Percentiles rank a stretch among this genome's conserved stretches.
These are phyloP conservation scores for Sebastes schlegelii DNA, from an alignment of 2,113 vertebrate species.

Conservation along the genomic window DNA sequence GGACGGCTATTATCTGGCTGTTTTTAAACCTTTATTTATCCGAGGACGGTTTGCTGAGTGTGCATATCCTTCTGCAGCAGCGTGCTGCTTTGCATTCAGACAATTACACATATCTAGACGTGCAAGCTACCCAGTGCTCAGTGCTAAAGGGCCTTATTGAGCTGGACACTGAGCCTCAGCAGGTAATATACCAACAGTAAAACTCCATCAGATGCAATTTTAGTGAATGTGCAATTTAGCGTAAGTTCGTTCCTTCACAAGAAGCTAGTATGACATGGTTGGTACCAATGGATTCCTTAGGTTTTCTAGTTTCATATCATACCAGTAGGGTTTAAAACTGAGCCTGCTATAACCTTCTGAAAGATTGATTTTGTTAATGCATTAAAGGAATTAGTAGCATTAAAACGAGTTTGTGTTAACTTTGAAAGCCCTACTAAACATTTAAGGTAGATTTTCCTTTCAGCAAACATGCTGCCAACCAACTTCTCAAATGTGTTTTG, in stretches of 20 bases:
- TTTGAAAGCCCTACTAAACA: no score
- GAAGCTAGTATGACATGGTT: no score
- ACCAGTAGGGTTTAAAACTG: no score
- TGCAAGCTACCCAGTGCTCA: constrained; percentile 14
- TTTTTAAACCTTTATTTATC: constrained; percentile 71
- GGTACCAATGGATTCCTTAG: no score
- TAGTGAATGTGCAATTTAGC: background rate
- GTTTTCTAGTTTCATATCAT: no score
- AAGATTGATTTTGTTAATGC: no score
- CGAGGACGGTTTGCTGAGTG: constrained; percentile 60
- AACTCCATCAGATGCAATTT: background rate
- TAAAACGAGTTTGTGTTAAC: no score
- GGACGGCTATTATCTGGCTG: constrained; percentile 51
- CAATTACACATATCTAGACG: constrained; percentile 8
- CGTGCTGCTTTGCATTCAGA: constrained; percentile 50
- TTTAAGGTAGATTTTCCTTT: background rate
- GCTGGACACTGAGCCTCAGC: constrained; percentile 6
- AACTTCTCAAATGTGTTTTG: no score
- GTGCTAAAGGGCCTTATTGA: constrained; percentile 12
- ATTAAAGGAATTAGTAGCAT: no score
- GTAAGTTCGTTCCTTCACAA: no score
- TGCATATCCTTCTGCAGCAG: constrained; percentile 42
- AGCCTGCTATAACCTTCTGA: no score
- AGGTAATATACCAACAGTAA: background rate
- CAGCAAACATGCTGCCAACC: background rate